These are phyloP conservation scores for Apocheima hispidaria DNA, from an alignment of 2,888 invertebrate genomes.

Conservation along the genomic window DNA sequence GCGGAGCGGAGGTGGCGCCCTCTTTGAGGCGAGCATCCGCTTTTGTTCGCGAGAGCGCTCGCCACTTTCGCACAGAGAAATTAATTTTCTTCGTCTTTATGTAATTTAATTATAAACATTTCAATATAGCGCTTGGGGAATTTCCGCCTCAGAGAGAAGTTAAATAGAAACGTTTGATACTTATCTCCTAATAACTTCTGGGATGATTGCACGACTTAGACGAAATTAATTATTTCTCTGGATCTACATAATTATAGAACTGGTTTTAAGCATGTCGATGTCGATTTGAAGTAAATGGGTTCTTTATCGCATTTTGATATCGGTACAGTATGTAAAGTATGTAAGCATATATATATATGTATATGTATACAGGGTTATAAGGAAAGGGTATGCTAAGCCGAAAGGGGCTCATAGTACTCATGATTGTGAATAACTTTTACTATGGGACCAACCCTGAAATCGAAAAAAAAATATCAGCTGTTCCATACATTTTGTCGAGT, in stretches of 20 bases:
- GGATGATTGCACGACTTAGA: conserved; percentile 80
- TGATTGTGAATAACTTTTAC: too few species aligned
- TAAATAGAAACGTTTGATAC: conserved; percentile 86
- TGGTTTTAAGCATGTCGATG: conserved; percentile 25
- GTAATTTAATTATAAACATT: conserved; percentile 87
- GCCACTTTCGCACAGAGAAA: conserved; percentile 84
- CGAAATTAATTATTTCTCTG: conserved; percentile 74
- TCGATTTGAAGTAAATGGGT: conserved; percentile 33
- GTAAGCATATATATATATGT: too few species aligned
- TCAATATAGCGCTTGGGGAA: conserved; percentile 85
- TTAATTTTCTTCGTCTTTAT: conserved; percentile 87
- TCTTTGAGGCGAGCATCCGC: conserved; percentile 76
- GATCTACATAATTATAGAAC: conserved; percentile 44
- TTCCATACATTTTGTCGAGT: too few species aligned
- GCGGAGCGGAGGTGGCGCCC: conserved; percentile 71
- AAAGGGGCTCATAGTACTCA: too few species aligned
- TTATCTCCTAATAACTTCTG: conserved; percentile 85
- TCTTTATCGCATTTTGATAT: conserved; percentile 4
- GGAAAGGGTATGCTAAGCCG: too few species aligned
- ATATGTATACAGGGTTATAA: too few species aligned
- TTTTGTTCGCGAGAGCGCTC: conserved; percentile 72
- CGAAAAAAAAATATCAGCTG: too few species aligned
- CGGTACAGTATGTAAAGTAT: not conserved
- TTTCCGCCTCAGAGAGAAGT: conserved; percentile 82
- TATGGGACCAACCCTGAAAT: too few species aligned